phyloP scores from a whole-genome alignment of 2,888 invertebrate species.

The Trissonchulus sp. region DNA sequence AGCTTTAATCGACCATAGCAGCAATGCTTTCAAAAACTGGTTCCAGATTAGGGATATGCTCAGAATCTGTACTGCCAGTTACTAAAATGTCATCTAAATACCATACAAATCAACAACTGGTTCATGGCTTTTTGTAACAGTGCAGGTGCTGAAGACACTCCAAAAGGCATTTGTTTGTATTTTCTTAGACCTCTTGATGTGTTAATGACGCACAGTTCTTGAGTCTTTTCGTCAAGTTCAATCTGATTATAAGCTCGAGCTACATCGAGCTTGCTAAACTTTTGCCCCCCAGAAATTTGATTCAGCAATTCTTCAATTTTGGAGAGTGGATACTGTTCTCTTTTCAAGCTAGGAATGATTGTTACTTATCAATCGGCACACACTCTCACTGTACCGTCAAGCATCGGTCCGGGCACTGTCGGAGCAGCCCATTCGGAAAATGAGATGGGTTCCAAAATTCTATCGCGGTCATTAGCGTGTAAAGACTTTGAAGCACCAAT shows the following conservation, averaged over 20 bases:
- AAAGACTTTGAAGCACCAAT: too few species aligned
- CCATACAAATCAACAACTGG: background rate
- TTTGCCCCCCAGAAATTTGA: background rate
- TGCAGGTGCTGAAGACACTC: background rate
- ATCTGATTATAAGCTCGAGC: background rate
- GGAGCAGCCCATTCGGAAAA: too few species aligned
- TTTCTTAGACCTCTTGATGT: background rate
- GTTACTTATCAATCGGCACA: too few species aligned
- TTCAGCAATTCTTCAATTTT: too few species aligned
- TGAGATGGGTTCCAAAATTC: too few species aligned
- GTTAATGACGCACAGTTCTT: background rate
- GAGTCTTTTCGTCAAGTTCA: background rate
- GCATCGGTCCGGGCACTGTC: too few species aligned
- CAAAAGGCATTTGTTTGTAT: background rate
- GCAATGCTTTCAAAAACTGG: background rate
- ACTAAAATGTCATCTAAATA: constrained; percentile 10
- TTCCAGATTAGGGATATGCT: background rate
- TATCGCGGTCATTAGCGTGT: too few species aligned
- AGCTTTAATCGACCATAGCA: background rate
- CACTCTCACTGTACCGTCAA: too few species aligned
- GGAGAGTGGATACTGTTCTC: too few species aligned
- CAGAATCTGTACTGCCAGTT: background rate
- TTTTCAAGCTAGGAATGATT: too few species aligned
- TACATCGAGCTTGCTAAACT: background rate
- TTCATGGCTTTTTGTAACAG: background rate